A percentile compares a stretch with the other conserved stretches of the same genome.
Evolutionary conservation across 1,140 invertebrate species (phyloP).

Genomic region (Anoplolepis gracilipes): DNA sequence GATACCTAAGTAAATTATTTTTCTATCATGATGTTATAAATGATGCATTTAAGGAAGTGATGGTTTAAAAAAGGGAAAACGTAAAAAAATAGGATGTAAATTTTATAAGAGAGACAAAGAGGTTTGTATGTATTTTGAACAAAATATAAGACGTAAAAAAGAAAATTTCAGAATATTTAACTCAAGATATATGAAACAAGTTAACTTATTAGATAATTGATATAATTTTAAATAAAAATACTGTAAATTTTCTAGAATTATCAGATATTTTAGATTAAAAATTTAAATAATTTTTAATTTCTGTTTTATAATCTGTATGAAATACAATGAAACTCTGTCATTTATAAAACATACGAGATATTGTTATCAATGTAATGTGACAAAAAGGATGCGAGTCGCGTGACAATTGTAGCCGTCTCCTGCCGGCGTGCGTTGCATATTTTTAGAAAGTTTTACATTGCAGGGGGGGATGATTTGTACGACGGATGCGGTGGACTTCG

Average conservation of each 20-base stretch:
- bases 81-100: background rate
- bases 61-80: background rate
- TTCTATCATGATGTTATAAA: background rate
- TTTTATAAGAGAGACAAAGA: background rate
- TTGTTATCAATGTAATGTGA: constrained; percentile 8
- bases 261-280: background rate
- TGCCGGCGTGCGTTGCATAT: constrained; percentile 48
- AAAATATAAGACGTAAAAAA: background rate
- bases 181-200: background rate
- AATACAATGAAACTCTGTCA: background rate
- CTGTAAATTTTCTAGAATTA: background rate
- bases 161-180: background rate
- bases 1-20: background rate
- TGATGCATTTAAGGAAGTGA: background rate
- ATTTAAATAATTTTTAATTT: background rate
- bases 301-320: background rate
- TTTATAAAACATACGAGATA: background rate
- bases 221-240: background rate
- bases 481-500: constrained; percentile 71
- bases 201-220: background rate
- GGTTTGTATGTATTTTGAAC: background rate
- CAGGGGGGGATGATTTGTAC: constrained; percentile 68
- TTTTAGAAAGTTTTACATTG: constrained; percentile 69
- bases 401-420: constrained; percentile 30
- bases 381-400: constrained; percentile 25